Conservation (phyloP, 2,888 invertebrate species). For the Scrobipalpa atriplicella region DNA sequence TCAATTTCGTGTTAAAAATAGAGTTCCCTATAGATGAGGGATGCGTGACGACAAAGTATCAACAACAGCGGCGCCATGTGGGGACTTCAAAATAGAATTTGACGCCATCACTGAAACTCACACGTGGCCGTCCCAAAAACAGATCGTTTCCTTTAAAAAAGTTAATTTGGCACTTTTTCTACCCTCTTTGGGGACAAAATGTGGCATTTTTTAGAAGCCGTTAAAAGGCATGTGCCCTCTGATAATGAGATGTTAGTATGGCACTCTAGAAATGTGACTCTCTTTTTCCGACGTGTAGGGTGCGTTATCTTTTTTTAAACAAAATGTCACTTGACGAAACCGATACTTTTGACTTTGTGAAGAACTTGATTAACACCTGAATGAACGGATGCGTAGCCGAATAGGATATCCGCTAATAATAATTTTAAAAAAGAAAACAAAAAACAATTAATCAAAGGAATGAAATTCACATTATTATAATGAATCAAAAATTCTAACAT, state of each 20-base stretch:
- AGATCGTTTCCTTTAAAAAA: slow-evolving; percentile 82
- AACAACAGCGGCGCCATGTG: slow-evolving; percentile 69
- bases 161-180: slow-evolving; percentile 80
- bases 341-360: slow-evolving; percentile 7
- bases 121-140: slow-evolving; percentile 78
- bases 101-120: slow-evolving; percentile 63
- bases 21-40: slow-evolving; percentile 70
- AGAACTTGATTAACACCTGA: slow-evolving; percentile 28
- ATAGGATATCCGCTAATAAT: slow-evolving; percentile 27
- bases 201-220: slow-evolving; percentile 71
- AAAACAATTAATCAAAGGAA: slow-evolving; percentile 24
- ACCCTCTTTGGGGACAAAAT: slow-evolving; percentile 60
- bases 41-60: slow-evolving; percentile 77
- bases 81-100: slow-evolving; percentile 68
- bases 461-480: slow-evolving; percentile 25
- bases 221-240: slow-evolving; percentile 72
- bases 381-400: slow-evolving; percentile 11
- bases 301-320: slow-evolving; percentile 41
- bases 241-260: slow-evolving; percentile 69
- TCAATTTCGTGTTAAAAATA: slow-evolving; percentile 73
- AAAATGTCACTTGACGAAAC: slow-evolving; percentile 13
- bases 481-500: slow-evolving; percentile 42
- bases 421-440: not conserved
- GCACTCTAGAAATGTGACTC: slow-evolving; percentile 73
- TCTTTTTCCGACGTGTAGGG: slow-evolving; percentile 60